phyloP scores from a whole-genome alignment of 2,888 invertebrate species.

The Halocaridina rubra region DNA sequence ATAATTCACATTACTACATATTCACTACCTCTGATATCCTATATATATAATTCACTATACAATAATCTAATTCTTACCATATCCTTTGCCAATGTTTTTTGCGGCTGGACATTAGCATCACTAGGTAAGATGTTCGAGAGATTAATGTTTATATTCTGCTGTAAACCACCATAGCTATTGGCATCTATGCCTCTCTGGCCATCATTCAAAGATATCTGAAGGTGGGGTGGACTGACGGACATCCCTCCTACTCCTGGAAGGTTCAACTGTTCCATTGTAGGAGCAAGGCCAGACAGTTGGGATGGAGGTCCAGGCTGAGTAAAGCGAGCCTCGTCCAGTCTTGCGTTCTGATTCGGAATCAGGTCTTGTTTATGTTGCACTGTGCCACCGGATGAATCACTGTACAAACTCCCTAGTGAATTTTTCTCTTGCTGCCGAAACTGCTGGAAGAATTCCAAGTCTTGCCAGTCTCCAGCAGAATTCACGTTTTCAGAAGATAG shows the following conservation, averaged over 20 bases:
- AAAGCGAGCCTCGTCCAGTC: not conserved
- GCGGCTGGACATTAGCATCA: not conserved
- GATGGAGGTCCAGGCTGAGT: not conserved
- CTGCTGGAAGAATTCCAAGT: conserved; percentile 48
- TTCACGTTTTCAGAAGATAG: not conserved
- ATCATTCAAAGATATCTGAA: conserved; percentile 24
- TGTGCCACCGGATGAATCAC: too few relatives aligned
- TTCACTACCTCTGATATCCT: too few relatives aligned
- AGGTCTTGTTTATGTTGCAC: too few relatives aligned
- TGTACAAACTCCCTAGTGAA: conserved; percentile 21
- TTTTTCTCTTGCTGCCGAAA: conserved; percentile 37
- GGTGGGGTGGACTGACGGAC: not conserved
- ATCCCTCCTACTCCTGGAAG: too few relatives aligned
- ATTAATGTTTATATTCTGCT: conserved; percentile 51
- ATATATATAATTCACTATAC: too few relatives aligned
- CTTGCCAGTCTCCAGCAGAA: conserved; percentile 35
- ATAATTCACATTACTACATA: too few relatives aligned
- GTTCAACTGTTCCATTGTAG: not conserved
- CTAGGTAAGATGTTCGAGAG: conserved; percentile 5
- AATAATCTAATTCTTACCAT: too few relatives aligned
- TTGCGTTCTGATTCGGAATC: too few relatives aligned
- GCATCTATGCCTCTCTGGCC: conserved; percentile 5
- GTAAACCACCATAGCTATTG: not conserved
- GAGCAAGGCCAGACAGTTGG: not conserved
- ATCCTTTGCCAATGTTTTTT: not conserved